Evolutionary conservation across 2,888 invertebrate species (phyloP), one percentile per base, ranked within the genome.

Genomic region (Dascillus cervinus): DNA sequence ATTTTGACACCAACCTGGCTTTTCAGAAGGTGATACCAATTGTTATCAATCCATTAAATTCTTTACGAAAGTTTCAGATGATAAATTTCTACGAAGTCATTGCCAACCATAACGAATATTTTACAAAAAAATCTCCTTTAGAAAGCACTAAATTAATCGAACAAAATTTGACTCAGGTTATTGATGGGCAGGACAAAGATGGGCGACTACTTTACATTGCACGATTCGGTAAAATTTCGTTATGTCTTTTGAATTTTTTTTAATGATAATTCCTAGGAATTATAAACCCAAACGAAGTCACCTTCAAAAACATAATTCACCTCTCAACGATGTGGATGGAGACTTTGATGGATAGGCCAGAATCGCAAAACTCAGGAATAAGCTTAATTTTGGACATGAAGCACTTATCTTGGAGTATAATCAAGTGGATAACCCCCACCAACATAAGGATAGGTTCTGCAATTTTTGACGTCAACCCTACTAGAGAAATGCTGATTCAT

Each of bases 241-340:
- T 3, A 11, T 21, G 11, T 3, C 10, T 12, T 15, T 27, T 6
- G n/a, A n/a, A n/a, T 6, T 19, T 5, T 6, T 6, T 5, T 19
- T 19, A 19, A 19, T 19, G 10, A 10, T 10, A 23, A 23, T 10
- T 23, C 9, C 10, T 5, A 22, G 13, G 13, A 13, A 13, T 21
- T 47, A 44, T 24, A 6, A 22, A n/a, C n/a, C n/a, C n/a, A n/a
- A n/a, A n/a, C n/a, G n/a, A n/a, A n/a, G n/a, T n/a, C n/a, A n/a
- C 43, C 53, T 1, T 41, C 42, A 1, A 50, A 44, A 31, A 52
- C 30, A 61, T 62, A 34, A 43, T n/a, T n/a, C n/a, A n/a, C n/a
- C n/a, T n/a, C n/a, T n/a, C n/a, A n/a, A n/a, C n/a, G n/a, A n/a
- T 61, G 3, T 62, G 60, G 59, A 29, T 64, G 10, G 65, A 65